These are phyloP conservation scores for Gallinago stenura DNA, from an alignment of 2,797 vertebrate genomes.

Conservation along the genomic window DNA sequence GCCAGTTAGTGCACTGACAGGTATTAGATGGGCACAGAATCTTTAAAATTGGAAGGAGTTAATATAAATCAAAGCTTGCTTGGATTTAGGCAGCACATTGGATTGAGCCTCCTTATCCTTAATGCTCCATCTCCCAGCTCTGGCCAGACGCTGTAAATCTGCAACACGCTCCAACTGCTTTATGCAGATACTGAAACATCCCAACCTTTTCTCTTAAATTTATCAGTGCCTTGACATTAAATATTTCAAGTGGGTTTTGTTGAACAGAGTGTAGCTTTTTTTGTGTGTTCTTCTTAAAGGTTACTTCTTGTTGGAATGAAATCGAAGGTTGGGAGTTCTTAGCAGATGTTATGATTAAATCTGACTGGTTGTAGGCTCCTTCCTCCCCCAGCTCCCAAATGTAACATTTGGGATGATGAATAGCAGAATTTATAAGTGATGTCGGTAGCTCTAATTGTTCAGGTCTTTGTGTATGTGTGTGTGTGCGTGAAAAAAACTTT, in stretches of 20 bases:
- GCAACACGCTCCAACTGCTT: neutral
- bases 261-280: conserved; percentile 20
- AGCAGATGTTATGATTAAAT: conserved; percentile 69
- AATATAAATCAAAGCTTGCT: neutral
- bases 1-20: too few species aligned
- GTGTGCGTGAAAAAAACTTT: neutral
- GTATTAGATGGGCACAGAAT: neutral
- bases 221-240: conserved; percentile 60
- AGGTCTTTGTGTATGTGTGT: neutral
- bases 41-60: neutral
- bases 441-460: conserved; percentile 51
- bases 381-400: conserved; percentile 59
- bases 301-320: conserved; percentile 55
- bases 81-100: neutral
- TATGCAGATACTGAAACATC: neutral
- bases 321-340: conserved; percentile 59
- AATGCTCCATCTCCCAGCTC: neutral
- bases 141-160: conserved; percentile 2
- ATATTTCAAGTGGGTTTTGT: conserved; percentile 57
- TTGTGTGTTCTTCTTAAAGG: conserved; percentile 56
- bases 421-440: conserved; percentile 38
- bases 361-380: conserved; percentile 55
- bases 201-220: conserved; percentile 34
- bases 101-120: neutral
- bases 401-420: conserved; percentile 64